Evolutionary conservation across 1,140 invertebrate species (phyloP).

Genomic region (Euura lappo): DNA sequence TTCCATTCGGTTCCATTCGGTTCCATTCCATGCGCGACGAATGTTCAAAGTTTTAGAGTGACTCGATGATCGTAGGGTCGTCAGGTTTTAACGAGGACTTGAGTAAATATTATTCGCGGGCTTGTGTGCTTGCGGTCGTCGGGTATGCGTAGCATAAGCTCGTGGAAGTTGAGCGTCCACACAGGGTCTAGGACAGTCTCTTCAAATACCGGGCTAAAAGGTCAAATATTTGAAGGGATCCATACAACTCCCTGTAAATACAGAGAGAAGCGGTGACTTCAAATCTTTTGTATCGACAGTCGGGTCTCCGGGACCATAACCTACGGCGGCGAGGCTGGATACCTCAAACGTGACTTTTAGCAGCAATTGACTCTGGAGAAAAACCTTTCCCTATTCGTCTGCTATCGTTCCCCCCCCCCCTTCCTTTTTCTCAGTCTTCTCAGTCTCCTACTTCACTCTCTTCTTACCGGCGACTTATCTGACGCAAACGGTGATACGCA

Average conservation of each 20-base stretch:
- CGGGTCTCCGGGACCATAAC: background rate
- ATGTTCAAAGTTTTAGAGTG: too few species aligned
- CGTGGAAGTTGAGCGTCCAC: too few species aligned
- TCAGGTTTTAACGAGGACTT: background rate
- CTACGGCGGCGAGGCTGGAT: background rate
- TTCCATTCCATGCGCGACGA: too few species aligned
- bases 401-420: too few species aligned
- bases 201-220: conserved; percentile 50
- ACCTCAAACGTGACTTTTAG: background rate
- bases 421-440: too few species aligned
- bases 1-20: too few species aligned
- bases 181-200: background rate
- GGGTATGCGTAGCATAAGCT: background rate
- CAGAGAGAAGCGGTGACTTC: conserved; percentile 31
- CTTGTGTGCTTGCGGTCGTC: background rate
- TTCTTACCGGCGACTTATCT: background rate
- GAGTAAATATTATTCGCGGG: background rate
- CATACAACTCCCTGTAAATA: conserved; percentile 43
- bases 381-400: too few species aligned
- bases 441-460: background rate
- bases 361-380: conserved; percentile 1
- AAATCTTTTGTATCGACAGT: conserved; percentile 31
- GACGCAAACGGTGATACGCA: background rate
- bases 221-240: conserved; percentile 53
- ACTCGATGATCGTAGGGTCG: too few species aligned